These are phyloP conservation scores for Todiramphus saurophagus DNA, from an alignment of 2,113 vertebrate genomes.

Conservation along the genomic window DNA sequence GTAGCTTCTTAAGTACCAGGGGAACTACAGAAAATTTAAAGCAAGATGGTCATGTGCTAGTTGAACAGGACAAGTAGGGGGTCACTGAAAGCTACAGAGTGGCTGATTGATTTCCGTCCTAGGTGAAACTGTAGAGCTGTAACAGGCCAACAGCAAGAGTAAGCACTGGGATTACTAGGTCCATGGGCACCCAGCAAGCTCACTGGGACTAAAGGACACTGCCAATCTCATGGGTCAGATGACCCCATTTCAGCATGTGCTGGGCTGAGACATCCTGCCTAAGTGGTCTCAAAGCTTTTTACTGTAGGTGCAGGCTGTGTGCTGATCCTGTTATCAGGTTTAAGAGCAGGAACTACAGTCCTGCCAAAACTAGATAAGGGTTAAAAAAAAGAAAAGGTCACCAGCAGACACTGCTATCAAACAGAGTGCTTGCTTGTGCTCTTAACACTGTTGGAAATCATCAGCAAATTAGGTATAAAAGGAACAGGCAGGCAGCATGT, in stretches of 20 bases:
- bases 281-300: neutral
- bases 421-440: conserved; percentile 20
- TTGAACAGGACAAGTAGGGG: neutral
- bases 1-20: neutral
- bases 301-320: neutral
- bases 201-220: neutral
- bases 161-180: neutral
- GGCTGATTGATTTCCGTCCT: neutral
- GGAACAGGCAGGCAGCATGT: neutral
- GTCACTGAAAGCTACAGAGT: neutral
- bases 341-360: conserved; percentile 50
- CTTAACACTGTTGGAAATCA: conserved; percentile 27
- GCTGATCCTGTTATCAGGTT: neutral
- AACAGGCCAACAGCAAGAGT: neutral
- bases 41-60: neutral
- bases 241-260: neutral
- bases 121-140: neutral
- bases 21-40: neutral
- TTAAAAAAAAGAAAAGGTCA: neutral
- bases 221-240: neutral
- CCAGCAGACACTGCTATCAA: conserved; percentile 12
- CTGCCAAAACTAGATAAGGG: conserved; percentile 52
- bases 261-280: neutral
- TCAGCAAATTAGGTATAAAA: conserved; percentile 46
- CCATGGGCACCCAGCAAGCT: neutral